Evolutionary conservation across 2,888 invertebrate genomes (phyloP).

Genomic region (Rhagophthalmus giganteus): DNA sequence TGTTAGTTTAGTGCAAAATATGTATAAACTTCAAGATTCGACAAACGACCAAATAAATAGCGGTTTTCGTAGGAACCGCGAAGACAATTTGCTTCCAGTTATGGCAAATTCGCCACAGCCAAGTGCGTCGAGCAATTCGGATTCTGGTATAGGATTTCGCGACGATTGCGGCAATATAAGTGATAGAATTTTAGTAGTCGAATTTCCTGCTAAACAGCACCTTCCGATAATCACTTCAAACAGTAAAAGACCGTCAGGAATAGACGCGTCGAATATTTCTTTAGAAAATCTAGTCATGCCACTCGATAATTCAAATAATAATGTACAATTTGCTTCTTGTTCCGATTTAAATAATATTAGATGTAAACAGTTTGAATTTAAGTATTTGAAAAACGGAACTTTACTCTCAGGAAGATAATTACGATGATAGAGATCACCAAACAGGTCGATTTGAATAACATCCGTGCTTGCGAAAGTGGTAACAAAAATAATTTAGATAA

Average conservation of each 20-base stretch:
- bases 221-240: constrained; percentile 38
- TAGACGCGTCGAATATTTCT: constrained; percentile 46
- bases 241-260: constrained; percentile 47
- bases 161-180: constrained; percentile 85
- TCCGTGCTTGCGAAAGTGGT: constrained; percentile 47
- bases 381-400: constrained; percentile 23
- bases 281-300: constrained; percentile 43
- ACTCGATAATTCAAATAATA: constrained; percentile 33
- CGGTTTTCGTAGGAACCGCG: constrained; percentile 38
- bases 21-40: constrained; percentile 67
- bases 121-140: constrained; percentile 90
- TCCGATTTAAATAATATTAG: constrained; percentile 36
- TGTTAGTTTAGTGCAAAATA: constrained; percentile 71
- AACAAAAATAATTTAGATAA: constrained; percentile 19
- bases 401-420: too few relatives aligned
- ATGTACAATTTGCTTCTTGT: constrained; percentile 6
- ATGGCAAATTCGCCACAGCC: constrained; percentile 82
- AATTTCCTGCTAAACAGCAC: constrained; percentile 62
- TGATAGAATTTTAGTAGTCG: constrained; percentile 77
- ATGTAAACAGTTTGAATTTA: constrained; percentile 36
- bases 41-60: constrained; percentile 41
- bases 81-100: constrained; percentile 56
- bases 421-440: too few relatives aligned
- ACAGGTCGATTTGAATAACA: constrained; percentile 49
- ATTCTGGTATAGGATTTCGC: constrained; percentile 92